Conservation (phyloP, 2,797 vertebrate genomes). For the Cyclura pinguis region DNA sequence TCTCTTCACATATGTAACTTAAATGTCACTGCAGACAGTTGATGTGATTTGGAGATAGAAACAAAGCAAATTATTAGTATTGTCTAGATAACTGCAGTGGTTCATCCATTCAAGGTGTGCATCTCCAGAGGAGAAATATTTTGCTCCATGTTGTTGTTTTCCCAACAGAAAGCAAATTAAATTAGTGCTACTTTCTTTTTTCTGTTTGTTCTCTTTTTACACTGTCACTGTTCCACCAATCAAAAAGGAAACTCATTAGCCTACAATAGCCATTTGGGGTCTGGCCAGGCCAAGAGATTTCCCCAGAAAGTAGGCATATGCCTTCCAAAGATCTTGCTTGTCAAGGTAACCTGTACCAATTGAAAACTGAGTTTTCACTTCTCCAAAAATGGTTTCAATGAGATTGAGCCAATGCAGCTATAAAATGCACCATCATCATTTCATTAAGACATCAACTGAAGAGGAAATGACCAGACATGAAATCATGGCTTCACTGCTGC, state of each 20-base stretch:
- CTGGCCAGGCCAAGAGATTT: not conserved
- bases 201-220: not conserved
- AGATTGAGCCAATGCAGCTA: not conserved
- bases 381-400: not conserved
- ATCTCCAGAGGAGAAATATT: slow-evolving; percentile 9
- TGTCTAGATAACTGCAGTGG: slow-evolving; percentile 71
- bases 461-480: too few species aligned
- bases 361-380: not conserved
- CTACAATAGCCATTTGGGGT: not conserved
- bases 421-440: not conserved
- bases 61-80: slow-evolving; percentile 73
- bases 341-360: not conserved
- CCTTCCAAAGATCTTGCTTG: not conserved
- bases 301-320: not conserved
- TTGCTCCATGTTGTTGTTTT: slow-evolving; percentile 23
- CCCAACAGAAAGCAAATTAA: slow-evolving; percentile 42
- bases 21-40: slow-evolving; percentile 80
- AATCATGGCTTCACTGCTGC: too few species aligned
- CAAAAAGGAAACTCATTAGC: not conserved
- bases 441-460: not conserved
- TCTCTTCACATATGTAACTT: slow-evolving; percentile 78
- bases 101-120: slow-evolving; percentile 48
- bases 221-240: not conserved
- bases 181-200: slow-evolving; percentile 26
- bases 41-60: slow-evolving; percentile 77